Evolutionary conservation across 2,888 invertebrate species (phyloP).

Genomic region (Metalampra italica): DNA sequence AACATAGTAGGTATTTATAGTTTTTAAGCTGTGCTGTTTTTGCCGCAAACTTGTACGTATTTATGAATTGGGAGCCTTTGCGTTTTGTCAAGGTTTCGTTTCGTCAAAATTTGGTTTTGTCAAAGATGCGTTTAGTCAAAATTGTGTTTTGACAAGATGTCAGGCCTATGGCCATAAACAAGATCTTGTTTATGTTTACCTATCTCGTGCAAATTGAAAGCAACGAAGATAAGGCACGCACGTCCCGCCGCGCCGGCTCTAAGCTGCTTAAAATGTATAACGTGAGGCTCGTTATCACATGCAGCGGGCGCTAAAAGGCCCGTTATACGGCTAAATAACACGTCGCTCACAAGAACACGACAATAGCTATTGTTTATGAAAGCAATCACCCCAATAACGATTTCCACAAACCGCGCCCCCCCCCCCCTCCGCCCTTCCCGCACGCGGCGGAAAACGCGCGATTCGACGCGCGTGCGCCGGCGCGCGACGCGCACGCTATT

Average conservation of each 20-base stretch:
- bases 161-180: background rate
- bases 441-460: constrained; percentile 68
- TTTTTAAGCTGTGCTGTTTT: too few species aligned
- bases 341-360: constrained; percentile 58
- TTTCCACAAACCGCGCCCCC: constrained; percentile 70
- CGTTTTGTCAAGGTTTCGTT: too few species aligned
- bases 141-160: too few species aligned
- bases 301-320: constrained; percentile 36
- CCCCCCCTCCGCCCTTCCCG: constrained; percentile 45
- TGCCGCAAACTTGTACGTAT: too few species aligned
- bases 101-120: too few species aligned
- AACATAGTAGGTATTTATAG: too few species aligned
- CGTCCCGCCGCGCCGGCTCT: constrained; percentile 28
- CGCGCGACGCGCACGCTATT: constrained; percentile 54
- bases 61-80: too few species aligned
- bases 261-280: constrained; percentile 39
- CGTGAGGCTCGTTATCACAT: constrained; percentile 48
- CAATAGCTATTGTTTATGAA: constrained; percentile 77
- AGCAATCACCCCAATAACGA: constrained; percentile 77
- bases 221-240: constrained; percentile 36
- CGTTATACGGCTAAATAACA: constrained; percentile 63
- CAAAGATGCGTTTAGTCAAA: too few species aligned
- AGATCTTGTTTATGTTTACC: background rate
- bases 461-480: constrained; percentile 74
- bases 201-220: constrained; percentile 8